These are phyloP conservation scores for Tupaia tana DNA, from an alignment of 2,113 vertebrate species.

Conservation along the genomic window DNA sequence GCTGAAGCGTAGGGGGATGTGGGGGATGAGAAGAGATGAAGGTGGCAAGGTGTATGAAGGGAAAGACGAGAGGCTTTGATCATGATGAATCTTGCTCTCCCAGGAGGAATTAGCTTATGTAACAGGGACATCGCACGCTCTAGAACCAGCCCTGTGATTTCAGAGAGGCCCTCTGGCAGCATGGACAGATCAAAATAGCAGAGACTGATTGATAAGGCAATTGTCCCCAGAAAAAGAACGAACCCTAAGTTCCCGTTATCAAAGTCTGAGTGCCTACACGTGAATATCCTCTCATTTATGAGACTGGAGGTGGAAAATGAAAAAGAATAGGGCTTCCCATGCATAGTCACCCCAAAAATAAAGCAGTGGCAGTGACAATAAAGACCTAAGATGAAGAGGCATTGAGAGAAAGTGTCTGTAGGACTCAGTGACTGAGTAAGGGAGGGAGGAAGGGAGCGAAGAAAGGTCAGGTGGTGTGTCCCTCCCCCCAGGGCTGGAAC, in stretches of 20 bases:
- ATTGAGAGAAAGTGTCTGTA: not conserved
- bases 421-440: not conserved
- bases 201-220: not conserved
- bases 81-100: not conserved
- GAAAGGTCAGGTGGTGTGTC: not conserved
- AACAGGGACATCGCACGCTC: not conserved
- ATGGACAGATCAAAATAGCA: not conserved
- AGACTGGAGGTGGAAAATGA: not conserved
- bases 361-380: not conserved
- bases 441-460: too few species aligned
- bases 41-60: conserved; percentile 1
- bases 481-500: not conserved
- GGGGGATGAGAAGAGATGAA: conserved; percentile 64
- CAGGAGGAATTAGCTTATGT: not conserved
- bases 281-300: not conserved
- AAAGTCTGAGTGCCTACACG: not conserved
- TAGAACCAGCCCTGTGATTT: not conserved
- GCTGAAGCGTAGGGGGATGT: conserved; percentile 58
- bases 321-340: not conserved
- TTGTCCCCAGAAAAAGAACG: not conserved
- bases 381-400: not conserved
- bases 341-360: not conserved
- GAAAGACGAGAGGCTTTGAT: not conserved
- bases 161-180: not conserved
- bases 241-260: not conserved